Evolutionary conservation across 2,888 invertebrate species (phyloP), one percentile per base, ranked within the genome.

Genomic region (Artemia sp.): DNA sequence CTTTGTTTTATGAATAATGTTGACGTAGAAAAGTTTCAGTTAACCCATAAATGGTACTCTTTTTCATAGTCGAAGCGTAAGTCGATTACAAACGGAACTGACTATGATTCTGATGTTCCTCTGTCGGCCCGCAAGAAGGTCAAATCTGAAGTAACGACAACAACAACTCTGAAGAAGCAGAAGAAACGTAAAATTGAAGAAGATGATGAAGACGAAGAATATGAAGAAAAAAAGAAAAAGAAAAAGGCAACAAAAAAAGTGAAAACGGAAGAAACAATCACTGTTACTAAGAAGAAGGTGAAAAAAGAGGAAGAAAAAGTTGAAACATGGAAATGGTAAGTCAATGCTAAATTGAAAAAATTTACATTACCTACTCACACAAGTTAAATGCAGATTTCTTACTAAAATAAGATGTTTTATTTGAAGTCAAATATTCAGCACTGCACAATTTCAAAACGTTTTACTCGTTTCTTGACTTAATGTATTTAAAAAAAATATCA

Each of bases 251-350:
- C 73, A 14, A 76, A 84, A 83, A 66, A 86, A 86, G 74, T 84
- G 83, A 70, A 74, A 72, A 72, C 24, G 73, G 69, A 73, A 73
- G 73, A 74, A 72, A 69, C 73, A 73, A 73, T 70, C 51, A 70
- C 72, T 71, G 76, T 77, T 11, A 75, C 75, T 11, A 77, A 77
- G 71, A 77, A 75, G 70, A 72, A 73, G 52, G 74, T 74, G 52
- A 89, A 87, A 78, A 89, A 89, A 77, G 88, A 89, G 76, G 86
- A 86, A 74, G 90, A 90, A 70, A 88, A 89, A 73, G 85, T 86
- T 75, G 89, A 91, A 80, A 91, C 92, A 71, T 92, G 92, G 92
- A 89, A 90, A 83, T 92, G 92, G 92, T 91, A 80, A 83, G 83
- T 14, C 14, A 58, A 64, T 14, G 8, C n/a, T 14, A 9, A 9